phyloP scores from a whole-genome alignment of 2,797 vertebrate species.

The Artibeus lituratus region DNA sequence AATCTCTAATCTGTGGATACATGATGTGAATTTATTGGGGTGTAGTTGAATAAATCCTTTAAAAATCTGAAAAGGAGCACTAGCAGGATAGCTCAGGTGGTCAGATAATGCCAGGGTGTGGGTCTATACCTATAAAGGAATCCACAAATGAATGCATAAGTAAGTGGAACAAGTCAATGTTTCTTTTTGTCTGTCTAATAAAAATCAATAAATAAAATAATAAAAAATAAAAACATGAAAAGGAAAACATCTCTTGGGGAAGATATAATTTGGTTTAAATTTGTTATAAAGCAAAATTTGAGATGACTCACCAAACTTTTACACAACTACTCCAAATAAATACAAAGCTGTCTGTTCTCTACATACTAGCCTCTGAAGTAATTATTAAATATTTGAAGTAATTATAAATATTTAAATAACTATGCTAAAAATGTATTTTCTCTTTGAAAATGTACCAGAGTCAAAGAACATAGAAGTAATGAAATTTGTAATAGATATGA shows the following conservation, averaged over 20 bases:
- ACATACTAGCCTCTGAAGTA: neutral
- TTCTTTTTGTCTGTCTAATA: too few species aligned
- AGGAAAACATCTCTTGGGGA: neutral
- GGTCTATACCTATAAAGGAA: too few species aligned
- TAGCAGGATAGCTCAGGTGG: too few species aligned
- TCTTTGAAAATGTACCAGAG: constrained; percentile 3
- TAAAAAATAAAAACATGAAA: neutral
- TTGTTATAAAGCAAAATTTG: neutral
- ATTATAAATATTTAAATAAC: neutral
- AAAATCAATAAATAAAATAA: too few species aligned
- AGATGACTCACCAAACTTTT: neutral
- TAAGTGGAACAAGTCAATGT: too few species aligned
- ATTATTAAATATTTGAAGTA: neutral
- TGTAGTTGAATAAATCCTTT: neutral
- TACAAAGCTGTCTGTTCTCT: neutral
- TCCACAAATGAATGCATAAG: too few species aligned
- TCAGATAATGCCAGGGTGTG: too few species aligned
- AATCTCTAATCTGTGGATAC: neutral
- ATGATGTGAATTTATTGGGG: neutral
- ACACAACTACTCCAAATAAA: neutral
- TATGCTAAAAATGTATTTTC: neutral
- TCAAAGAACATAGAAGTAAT: neutral
- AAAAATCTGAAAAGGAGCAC: neutral
- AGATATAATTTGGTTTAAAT: neutral
- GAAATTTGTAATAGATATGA: neutral